phyloP scores from a whole-genome alignment of 2,888 invertebrate species.

The Neria commutata region DNA sequence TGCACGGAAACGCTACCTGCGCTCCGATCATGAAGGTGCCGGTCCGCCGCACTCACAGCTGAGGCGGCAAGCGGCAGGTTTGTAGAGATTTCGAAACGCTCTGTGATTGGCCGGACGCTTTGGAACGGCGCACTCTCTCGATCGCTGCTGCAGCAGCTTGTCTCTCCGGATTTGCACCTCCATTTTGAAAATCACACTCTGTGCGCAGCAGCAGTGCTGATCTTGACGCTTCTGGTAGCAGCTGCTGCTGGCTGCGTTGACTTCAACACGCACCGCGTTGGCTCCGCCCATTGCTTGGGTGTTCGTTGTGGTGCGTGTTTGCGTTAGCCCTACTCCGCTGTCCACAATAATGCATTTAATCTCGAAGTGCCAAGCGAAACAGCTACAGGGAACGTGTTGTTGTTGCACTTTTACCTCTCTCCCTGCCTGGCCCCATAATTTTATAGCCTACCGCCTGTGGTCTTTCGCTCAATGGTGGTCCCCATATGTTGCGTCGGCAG shows the following conservation, averaged over 20 bases:
- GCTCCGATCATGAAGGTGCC: background rate
- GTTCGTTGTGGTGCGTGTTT: background rate
- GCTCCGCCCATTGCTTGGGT: slow-evolving; percentile 37
- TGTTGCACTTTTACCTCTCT: slow-evolving; percentile 2
- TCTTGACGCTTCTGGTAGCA: slow-evolving; percentile 45
- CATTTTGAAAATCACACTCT: slow-evolving; percentile 56
- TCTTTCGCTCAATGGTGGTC: background rate
- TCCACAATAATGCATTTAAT: slow-evolving; percentile 44
- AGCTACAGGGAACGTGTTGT: slow-evolving; percentile 25
- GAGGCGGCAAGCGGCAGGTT: slow-evolving; percentile 20
- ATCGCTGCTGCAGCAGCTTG: too few species aligned
- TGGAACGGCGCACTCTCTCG: background rate
- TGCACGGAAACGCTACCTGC: slow-evolving; percentile 12
- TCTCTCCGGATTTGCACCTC: slow-evolving; percentile 43
- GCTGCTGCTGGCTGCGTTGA: slow-evolving; percentile 37
- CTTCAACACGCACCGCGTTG: slow-evolving; percentile 32
- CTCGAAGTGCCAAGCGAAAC: slow-evolving; percentile 54
- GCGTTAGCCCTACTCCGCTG: background rate
- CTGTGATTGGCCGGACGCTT: slow-evolving; percentile 36
- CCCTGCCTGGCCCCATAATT: slow-evolving; percentile 14
- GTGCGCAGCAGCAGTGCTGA: slow-evolving; percentile 37
- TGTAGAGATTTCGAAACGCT: slow-evolving; percentile 13
- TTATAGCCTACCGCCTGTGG: background rate
- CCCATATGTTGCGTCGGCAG: background rate
- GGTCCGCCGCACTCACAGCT: background rate